These are phyloP conservation scores for Macrostomum cliftonense DNA, from an alignment of 2,888 invertebrate genomes.

Conservation along the genomic window DNA sequence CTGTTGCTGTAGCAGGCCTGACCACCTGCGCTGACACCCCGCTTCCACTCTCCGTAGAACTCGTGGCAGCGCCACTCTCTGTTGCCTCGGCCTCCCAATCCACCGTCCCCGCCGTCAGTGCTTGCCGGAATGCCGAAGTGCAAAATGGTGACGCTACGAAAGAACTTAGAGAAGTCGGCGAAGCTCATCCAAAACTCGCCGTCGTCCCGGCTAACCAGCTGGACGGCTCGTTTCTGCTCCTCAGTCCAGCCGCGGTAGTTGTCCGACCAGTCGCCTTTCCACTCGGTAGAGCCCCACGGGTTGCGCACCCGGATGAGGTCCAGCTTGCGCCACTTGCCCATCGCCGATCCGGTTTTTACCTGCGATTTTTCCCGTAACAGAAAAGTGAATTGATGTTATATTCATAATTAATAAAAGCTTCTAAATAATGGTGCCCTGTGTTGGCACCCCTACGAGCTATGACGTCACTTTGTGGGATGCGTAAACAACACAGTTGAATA, in stretches of 20 bases:
- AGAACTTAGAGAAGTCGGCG: conserved; percentile 51
- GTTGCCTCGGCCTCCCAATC: conserved; percentile 10
- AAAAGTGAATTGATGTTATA: no score
- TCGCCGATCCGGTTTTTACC: conserved; percentile 2
- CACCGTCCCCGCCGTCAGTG: conserved; percentile 13
- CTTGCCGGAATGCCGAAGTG: no score
- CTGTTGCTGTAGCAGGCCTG: conserved; percentile 37
- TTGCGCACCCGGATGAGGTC: conserved; percentile 26
- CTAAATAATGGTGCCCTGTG: no score
- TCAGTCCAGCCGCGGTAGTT: conserved; percentile 29
- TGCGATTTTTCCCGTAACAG: no score
- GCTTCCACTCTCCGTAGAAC: conserved; percentile 22
- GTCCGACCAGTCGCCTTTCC: conserved; percentile 29
- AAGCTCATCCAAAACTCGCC: conserved; percentile 42
- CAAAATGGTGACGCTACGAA: conserved; percentile 21
- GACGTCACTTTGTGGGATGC: no score
- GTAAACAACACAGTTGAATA: no score
- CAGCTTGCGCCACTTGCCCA: conserved; percentile 20
- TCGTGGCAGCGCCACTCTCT: conserved; percentile 18
- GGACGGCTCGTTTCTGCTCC: conserved; percentile 24
- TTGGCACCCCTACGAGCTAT: no score
- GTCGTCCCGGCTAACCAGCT: conserved; percentile 22
- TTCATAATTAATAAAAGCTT: no score
- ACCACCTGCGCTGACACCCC: conserved; percentile 27
- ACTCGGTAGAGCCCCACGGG: conserved; percentile 26